phyloP scores from a whole-genome alignment of 1,140 invertebrate genomes.

The Tetranychus cinnabarinus region DNA sequence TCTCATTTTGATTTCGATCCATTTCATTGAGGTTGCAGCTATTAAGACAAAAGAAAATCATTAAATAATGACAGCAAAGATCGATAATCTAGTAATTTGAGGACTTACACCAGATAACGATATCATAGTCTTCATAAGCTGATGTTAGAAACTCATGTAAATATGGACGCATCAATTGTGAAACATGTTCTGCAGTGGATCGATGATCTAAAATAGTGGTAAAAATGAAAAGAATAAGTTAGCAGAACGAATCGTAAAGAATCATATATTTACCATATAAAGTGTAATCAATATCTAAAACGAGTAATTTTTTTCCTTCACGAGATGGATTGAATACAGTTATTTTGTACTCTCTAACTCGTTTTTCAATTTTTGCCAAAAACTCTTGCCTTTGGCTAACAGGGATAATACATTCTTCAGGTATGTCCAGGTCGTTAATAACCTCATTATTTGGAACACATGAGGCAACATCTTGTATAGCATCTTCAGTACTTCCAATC shows the following conservation, averaged over 20 bases:
- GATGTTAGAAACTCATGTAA: constrained; percentile 77
- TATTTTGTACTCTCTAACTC: constrained; percentile 64
- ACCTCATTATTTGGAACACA: constrained; percentile 51
- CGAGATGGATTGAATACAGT: constrained; percentile 53
- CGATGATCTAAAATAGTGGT: constrained; percentile 41
- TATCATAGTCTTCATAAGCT: constrained; percentile 50
- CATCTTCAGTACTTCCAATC: constrained; percentile 81
- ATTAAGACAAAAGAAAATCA: constrained; percentile 28
- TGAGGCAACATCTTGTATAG: constrained; percentile 51
- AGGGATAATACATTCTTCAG: constrained; percentile 42
- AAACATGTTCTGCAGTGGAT: constrained; percentile 61
- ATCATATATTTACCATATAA: constrained; percentile 21
- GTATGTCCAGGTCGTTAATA: constrained; percentile 50
- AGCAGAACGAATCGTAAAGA: not conserved
- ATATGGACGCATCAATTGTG: constrained; percentile 79
- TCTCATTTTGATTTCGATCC: constrained; percentile 94
- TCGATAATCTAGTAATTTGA: constrained; percentile 5
- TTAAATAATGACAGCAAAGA: not conserved
- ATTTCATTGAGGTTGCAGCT: constrained; percentile 94
- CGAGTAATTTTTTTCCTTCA: constrained; percentile 56
- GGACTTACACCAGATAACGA: constrained; percentile 31
- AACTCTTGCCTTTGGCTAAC: constrained; percentile 48
- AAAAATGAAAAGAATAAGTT: not conserved
- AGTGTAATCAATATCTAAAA: constrained; percentile 91
- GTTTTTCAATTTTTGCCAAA: constrained; percentile 39